Base-by-base conservation (phyloP, 2,888 invertebrate species). In the Quadroppia sp. region DNA sequence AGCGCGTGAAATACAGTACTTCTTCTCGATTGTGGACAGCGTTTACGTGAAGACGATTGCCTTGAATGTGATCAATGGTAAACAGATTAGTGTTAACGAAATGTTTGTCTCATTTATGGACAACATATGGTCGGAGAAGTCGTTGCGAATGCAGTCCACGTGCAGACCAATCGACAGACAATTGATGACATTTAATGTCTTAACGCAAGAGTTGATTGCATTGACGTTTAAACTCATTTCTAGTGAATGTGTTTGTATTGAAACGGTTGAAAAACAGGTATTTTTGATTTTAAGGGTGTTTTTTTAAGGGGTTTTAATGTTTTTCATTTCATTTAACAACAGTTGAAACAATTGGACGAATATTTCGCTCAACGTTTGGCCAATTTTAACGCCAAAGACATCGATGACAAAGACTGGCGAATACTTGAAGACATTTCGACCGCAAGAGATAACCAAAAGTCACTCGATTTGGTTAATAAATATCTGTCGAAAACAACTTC, bases 161-260 rank as follows among this genome's bases (percentile, higher is more conserved):
- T 45, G 15, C 15, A 28, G 45, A 45, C 23, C 25, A 13, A 23
- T 40, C 45, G 23, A 45, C 45, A n/a, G 17, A 64, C 45, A 45
- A 45, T 69, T 69, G 28, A 3, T 23, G 1, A 28, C 28, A 17
- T 69, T 25, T 69, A 69, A 69, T 69, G 45, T 45, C 17, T 15
- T 69, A 17, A 69, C 69, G 9, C 69, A 69, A 20, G 45, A 42
- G 25, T 28, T 69, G 69, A 69, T 45, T 17, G 69, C 15, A 11
- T 25, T 25, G 2, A 4, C 42, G 1, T n/a, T 69, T 11, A 20
- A 45, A 45, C 69, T 69, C 6, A 25, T 25, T 28, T 9, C 23
- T 3, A 45, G 36, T 25, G 40, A 64, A 20, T 3, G 40, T 23
- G 32, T 7, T 6, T 59, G 1, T 59, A 17, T 23, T 11, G 23